Conservation (phyloP, 2,888 invertebrate genomes). For the Linnaemya vulpina region DNA sequence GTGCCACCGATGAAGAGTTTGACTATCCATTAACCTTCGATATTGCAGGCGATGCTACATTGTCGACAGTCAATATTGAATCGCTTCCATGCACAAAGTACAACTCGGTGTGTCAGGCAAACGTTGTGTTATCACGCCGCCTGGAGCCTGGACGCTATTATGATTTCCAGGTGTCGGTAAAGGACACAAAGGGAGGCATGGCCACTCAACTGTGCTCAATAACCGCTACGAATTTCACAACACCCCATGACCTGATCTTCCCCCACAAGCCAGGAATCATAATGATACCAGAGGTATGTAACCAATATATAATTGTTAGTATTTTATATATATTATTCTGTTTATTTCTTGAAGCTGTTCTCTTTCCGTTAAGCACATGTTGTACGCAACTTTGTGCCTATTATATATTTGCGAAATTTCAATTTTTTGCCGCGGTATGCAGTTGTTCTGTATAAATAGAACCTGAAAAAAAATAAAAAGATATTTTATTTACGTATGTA, state of each 20-base stretch:
- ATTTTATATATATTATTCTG: not conserved
- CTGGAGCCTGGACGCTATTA: constrained; percentile 92
- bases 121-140: constrained; percentile 90
- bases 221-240: constrained; percentile 92
- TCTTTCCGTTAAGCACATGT: not conserved
- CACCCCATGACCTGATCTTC: constrained; percentile 92
- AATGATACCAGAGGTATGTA: constrained; percentile 88
- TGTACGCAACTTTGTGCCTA: too few species aligned
- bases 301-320: too few species aligned
- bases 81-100: constrained; percentile 92
- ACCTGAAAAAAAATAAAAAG: too few species aligned
- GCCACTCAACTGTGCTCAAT: constrained; percentile 90
- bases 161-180: constrained; percentile 89
- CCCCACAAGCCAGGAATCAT: constrained; percentile 91
- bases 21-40: constrained; percentile 94
- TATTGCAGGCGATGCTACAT: constrained; percentile 89
- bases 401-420: too few species aligned
- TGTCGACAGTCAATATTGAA: constrained; percentile 90
- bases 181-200: constrained; percentile 90
- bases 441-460: too few species aligned
- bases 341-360: not conserved
- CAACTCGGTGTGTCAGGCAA: constrained; percentile 95
- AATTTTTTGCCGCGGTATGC: too few species aligned
- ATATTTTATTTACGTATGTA: too few species aligned
- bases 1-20: constrained; percentile 93